Evolutionary conservation across 2,888 invertebrate genomes (phyloP), one percentile per base, ranked within the genome.

Genomic region (Liodrosophila aerea): DNA sequence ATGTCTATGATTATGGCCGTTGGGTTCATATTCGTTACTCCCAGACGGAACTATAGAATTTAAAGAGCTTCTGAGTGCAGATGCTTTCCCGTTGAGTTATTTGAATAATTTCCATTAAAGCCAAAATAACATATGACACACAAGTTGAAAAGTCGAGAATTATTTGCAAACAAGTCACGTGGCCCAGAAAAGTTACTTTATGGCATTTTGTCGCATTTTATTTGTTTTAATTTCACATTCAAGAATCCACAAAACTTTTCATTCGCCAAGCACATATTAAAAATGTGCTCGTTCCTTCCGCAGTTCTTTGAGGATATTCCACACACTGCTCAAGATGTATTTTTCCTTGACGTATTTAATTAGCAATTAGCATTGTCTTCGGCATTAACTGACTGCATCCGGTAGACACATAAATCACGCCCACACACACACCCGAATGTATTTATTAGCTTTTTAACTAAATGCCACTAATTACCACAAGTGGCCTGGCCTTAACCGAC

Each of bases 401-500:
- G n/a, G 16, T 7, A 31, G 12, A 18, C 66, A 76, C 63, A 80
- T 83, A 73, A 78, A 84, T 78, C 62, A 73, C 45, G 43, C 46
- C 56, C 58, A 64, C 36, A 45, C 36, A 57, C 34, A 45, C 36
- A 16, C 37, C 53, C 30, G 43, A 58, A 51, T 57, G 59, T 81
- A 81, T 81, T 72, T 66, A 81, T 84, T 67, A 72, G 77, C 74
- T 65, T 80, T 76, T 73, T 54, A 80, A 71, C 81, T 80, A 71
- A 83, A 81, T 64, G 62, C 64, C 61, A 72, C 85, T 81, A 78
- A 78, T 78, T 78, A 62, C 84, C 65, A 51, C 65, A 74, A 76
- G 64, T 68, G 50, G 77, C 74, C 68, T 68, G 50, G 77, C 74
- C 68, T 73, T 64, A 83, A 78, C 60, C 64, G 37, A 34, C n/a